A percentile compares a stretch with the other conserved stretches of the same genome.
Conservation (phyloP, 2,113 vertebrate species). For the Poicephalus gulielmi region DNA sequence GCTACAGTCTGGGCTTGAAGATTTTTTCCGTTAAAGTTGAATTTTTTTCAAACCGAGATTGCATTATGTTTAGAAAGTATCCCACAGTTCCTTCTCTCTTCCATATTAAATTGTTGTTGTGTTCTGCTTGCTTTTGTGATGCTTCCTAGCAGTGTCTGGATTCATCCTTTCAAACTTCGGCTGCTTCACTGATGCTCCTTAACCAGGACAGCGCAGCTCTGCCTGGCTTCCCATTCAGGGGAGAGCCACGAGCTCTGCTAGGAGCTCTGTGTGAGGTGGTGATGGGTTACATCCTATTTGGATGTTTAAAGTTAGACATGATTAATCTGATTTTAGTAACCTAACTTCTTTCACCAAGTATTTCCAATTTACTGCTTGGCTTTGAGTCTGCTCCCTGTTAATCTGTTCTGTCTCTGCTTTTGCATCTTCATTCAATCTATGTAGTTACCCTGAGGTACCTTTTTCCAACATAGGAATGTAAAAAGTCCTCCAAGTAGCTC, state of each 20-base stretch:
- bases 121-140: neutral
- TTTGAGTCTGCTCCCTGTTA: neutral
- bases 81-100: neutral
- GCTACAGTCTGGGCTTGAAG: neutral
- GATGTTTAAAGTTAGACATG: neutral
- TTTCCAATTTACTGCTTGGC: neutral
- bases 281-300: neutral
- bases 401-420: neutral
- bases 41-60: neutral
- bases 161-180: neutral
- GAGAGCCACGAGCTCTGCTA: neutral
- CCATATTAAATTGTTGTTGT: neutral
- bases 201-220: neutral
- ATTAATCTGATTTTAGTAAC: neutral
- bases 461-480: neutral
- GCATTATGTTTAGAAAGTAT: neutral
- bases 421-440: neutral
- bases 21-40: neutral
- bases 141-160: neutral
- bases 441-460: neutral
- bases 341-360: neutral
- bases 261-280: rapidly evolving
- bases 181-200: neutral
- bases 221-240: neutral
- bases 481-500: neutral